phyloP scores from a whole-genome alignment of 2,113 vertebrate genomes.

The Prinia subflava region DNA sequence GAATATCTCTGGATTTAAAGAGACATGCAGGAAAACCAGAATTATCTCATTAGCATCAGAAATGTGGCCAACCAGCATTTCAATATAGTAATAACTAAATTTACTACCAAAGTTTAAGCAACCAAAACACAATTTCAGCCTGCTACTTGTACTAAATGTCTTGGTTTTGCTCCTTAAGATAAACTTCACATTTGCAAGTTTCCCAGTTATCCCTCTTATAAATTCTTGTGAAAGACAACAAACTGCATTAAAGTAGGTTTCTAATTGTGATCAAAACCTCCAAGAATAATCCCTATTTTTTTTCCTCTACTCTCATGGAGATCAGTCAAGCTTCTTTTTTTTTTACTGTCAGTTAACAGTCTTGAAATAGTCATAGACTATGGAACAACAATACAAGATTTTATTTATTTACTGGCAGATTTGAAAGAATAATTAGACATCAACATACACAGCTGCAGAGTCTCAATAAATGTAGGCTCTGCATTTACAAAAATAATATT shows the following conservation, averaged over 20 bases:
- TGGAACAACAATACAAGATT: not conserved
- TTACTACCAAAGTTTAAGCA: not conserved
- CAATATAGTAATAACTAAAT: not conserved
- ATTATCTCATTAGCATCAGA: not conserved
- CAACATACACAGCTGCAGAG: not conserved
- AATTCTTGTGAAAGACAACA: not conserved
- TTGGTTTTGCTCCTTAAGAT: not conserved
- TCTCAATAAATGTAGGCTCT: not conserved
- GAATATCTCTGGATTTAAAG: not conserved
- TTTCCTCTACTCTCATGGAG: not conserved
- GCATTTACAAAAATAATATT: not conserved
- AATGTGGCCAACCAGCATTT: not conserved
- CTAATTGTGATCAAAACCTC: not conserved
- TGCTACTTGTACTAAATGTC: not conserved
- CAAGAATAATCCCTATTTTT: not conserved
- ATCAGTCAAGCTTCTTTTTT: not conserved
- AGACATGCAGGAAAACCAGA: not conserved
- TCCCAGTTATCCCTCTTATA: not conserved
- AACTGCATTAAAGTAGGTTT: not conserved
- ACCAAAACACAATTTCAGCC: not conserved
- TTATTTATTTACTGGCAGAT: not conserved
- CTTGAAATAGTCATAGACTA: not conserved
- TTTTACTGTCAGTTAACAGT: not conserved
- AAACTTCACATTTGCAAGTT: not conserved
- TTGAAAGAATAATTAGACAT: constrained; percentile 15